Conservation (phyloP, 1,140 invertebrate genomes). For the Brachionus manjavacas region DNA sequence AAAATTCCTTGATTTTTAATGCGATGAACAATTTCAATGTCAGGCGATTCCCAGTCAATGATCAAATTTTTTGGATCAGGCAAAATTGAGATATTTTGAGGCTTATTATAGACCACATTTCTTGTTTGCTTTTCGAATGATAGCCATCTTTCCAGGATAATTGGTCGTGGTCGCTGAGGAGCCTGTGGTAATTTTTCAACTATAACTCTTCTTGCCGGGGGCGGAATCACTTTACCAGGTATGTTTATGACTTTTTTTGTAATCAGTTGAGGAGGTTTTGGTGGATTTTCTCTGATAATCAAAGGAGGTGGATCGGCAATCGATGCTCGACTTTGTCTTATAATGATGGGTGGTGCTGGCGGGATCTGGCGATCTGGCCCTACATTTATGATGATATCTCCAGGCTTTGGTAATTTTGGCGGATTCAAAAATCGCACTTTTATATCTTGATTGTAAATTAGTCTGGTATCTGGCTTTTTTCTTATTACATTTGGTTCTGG, state of each 20-base stretch:
- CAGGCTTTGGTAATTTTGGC: neutral
- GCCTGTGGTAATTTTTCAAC: slow-evolving; percentile 16
- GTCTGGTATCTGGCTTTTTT: neutral
- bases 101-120: neutral
- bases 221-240: neutral
- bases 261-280: neutral
- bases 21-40: neutral
- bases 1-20: slow-evolving; percentile 15
- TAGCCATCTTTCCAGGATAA: slow-evolving; percentile 40
- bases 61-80: slow-evolving; percentile 3
- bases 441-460: slow-evolving; percentile 19
- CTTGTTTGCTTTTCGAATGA: slow-evolving; percentile 17
- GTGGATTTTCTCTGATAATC: slow-evolving; percentile 18
- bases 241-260: neutral
- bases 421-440: slow-evolving; percentile 26
- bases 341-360: slow-evolving; percentile 30
- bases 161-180: neutral
- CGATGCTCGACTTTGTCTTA: slow-evolving; percentile 2
- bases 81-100: neutral
- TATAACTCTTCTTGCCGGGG: slow-evolving; percentile 35
- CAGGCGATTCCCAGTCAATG: neutral
- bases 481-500: neutral
- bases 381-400: slow-evolving; percentile 4
- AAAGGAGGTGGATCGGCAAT: neutral
- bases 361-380: neutral